Base-by-base conservation (phyloP, 2,113 vertebrate genomes). In the Sinocyclocheilus anshuiensis region DNA sequence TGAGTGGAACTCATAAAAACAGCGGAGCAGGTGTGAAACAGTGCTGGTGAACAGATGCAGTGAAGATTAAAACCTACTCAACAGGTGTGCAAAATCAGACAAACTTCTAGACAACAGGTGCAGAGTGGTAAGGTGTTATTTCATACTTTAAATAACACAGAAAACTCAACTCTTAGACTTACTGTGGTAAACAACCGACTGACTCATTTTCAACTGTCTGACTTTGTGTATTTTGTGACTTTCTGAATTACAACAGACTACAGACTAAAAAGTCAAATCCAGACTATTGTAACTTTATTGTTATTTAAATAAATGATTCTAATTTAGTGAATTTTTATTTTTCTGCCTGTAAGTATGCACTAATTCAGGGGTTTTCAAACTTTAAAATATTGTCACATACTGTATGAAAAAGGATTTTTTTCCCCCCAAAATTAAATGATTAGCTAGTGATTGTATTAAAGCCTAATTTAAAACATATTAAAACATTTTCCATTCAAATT, bases 1-100 rank as follows among this genome's bases (percentile, higher is more conserved):
- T 77, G 24, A 77, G 45, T 29, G 26, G 65, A 67, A 67, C 65
- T 67, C 26, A 29, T 69, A 69, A 69, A 69, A 69, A 36, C 48
- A 77, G n/a, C n/a, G 1, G 50, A 10, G 4, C 76, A 55, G 50
- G 26, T 36, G 76, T 57, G 76, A 57, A 9, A 67, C 2, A 29
- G 3, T 26, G 8, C 50, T 77, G 48, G 76, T 33, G 75, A 53
- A 78, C 26, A 77, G 50, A 33, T 22, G 50, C 50, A n/a, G 6
- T 33, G 26, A 69, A 69, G 65, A 69, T 33, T 33, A 6, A 18
- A 69, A 69, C 13, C 15, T 69, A 36, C 16, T 20, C 45, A 29
- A 20, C 29, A 78, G 26, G 24, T 45, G 26, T 36, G 29, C 18
- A 29, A 16, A 76, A 57, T n/a, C 33, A 57, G 26, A 67, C 26